These are phyloP conservation scores for Saccostrea echinata DNA, from an alignment of 1,140 invertebrate genomes.

Conservation along the genomic window DNA sequence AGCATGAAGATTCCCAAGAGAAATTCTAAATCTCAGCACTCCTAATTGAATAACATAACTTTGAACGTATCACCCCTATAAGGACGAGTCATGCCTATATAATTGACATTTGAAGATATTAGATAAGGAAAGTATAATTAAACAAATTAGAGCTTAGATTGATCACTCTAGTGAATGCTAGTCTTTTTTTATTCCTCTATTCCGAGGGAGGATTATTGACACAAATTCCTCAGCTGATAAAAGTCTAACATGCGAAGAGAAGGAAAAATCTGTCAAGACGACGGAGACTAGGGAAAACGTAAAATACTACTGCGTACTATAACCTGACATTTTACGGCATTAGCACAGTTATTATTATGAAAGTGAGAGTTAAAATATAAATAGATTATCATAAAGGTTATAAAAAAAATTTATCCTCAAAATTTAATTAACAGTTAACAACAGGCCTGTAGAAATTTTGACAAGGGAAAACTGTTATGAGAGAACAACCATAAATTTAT, in stretches of 20 bases:
- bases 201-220: neutral
- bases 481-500: no score
- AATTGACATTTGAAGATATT: conserved; percentile 36
- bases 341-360: no score
- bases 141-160: neutral
- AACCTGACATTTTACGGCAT: no score
- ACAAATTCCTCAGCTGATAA: neutral
- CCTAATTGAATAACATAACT: conserved; percentile 37
- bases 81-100: neutral
- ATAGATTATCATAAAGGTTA: no score
- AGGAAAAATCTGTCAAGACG: neutral
- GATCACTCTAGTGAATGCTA: neutral
- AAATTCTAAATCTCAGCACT: neutral
- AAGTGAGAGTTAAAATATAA: no score
- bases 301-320: neutral
- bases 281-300: neutral
- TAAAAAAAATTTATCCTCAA: no score
- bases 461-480: no score
- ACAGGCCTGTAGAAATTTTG: no score
- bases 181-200: neutral
- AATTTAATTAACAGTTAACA: no score
- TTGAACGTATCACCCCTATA: conserved; percentile 22
- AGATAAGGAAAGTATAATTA: conserved; percentile 33
- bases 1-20: neutral
- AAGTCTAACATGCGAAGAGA: neutral